Evolutionary conservation across 2,113 vertebrate genomes (phyloP).

Genomic region (Nibea albiflora): DNA sequence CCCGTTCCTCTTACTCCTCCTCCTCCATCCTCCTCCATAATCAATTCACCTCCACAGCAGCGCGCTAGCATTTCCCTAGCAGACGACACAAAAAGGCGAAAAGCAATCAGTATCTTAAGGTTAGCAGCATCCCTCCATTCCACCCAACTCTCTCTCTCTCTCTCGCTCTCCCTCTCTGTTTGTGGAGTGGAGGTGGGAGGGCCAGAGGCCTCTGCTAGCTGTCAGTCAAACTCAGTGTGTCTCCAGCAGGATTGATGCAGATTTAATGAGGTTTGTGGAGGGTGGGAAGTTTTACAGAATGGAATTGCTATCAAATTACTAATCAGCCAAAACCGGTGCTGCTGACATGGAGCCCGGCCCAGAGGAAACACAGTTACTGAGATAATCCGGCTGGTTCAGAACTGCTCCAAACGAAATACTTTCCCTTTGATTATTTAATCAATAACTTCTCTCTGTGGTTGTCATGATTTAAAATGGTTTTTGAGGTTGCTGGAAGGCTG

Average conservation of each 20-base stretch:
- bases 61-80: conserved; percentile 40
- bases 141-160: conserved; percentile 23
- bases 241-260: conserved; percentile 18
- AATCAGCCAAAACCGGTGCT: conserved; percentile 6
- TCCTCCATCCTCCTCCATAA: conserved; percentile 68
- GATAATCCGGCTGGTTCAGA: background rate
- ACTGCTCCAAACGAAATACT: background rate
- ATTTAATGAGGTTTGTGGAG: conserved; percentile 23
- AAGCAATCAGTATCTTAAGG: conserved; percentile 82
- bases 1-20: conserved; percentile 14
- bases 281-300: conserved; percentile 7
- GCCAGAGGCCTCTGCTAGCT: background rate
- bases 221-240: conserved; percentile 37
- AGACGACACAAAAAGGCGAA: conserved; percentile 75
- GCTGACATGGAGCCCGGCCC: background rate
- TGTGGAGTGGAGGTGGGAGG: conserved; percentile 3
- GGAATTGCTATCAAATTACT: conserved; percentile 13
- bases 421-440: background rate
- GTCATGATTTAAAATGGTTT: background rate
- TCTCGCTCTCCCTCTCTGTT: background rate
- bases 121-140: conserved; percentile 51
- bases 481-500: background rate
- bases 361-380: background rate
- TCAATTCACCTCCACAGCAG: conserved; percentile 81
- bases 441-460: no score